Evolutionary conservation across 2,113 vertebrate species (phyloP).

Genomic region (Scalopus aquaticus): DNA sequence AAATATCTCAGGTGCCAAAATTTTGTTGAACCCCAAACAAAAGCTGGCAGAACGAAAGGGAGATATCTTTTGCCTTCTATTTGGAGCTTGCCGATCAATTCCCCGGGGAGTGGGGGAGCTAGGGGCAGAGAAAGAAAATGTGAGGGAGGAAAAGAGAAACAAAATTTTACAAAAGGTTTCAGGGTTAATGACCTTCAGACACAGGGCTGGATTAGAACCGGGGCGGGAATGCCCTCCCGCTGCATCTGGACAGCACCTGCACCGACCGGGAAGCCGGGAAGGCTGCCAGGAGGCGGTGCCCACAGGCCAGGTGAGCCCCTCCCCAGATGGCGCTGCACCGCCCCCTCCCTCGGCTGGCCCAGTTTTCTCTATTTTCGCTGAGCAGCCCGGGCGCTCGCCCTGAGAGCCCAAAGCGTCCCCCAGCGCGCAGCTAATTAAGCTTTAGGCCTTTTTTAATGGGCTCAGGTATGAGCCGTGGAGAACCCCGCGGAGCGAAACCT

Average conservation of each 20-base stretch:
- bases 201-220: background rate
- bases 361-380: background rate
- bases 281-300: background rate
- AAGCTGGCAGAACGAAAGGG: background rate
- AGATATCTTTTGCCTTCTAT: fast-evolving
- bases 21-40: background rate
- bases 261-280: fast-evolving
- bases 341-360: background rate
- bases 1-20: background rate
- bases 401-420: background rate
- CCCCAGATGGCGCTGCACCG: fast-evolving
- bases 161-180: background rate
- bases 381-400: fast-evolving
- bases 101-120: background rate
- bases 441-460: background rate
- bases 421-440: background rate
- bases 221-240: background rate
- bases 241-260: background rate
- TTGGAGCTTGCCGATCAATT: background rate
- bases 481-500: background rate
- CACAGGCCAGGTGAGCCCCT: background rate
- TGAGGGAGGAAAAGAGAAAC: background rate
- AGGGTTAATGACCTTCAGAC: background rate
- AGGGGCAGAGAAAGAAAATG: background rate
- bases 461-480: background rate